phyloP scores from a whole-genome alignment of 2,888 invertebrate species.

The Meiosimyza platycephala region DNA sequence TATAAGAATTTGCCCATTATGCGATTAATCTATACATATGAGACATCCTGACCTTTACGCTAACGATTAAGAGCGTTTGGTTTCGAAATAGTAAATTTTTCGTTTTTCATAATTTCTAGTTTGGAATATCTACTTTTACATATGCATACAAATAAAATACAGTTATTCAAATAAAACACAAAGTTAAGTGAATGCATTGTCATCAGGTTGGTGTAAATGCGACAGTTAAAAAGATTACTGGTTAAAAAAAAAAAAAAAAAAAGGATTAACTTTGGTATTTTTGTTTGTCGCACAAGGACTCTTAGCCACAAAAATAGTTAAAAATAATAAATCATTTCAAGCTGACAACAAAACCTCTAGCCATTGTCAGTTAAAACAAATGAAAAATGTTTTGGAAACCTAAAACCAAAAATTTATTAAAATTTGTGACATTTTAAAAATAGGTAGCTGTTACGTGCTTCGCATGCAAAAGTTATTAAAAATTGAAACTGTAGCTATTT shows the following conservation, averaged over 20 bases:
- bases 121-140: too few species aligned
- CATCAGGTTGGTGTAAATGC: not conserved
- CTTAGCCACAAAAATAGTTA: slow-evolving; percentile 1
- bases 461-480: not conserved
- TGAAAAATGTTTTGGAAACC: not conserved
- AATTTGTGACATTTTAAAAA: not conserved
- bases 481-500: not conserved
- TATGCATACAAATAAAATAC: too few species aligned
- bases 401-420: not conserved
- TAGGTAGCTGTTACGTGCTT: not conserved
- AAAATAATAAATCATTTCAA: slow-evolving; percentile 2
- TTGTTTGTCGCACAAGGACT: not conserved
- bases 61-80: too few species aligned
- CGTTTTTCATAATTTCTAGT: too few species aligned
- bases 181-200: too few species aligned
- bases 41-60: too few species aligned
- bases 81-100: too few species aligned
- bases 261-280: slow-evolving; percentile 3
- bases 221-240: slow-evolving; percentile 8
- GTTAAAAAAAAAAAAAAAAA: not conserved
- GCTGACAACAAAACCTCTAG: not conserved
- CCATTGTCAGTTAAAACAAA: not conserved
- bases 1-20: too few species aligned
- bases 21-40: too few species aligned
- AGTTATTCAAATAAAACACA: too few species aligned